Conservation (phyloP, 2,113 vertebrate genomes). For the Orientallactaga bullata region DNA sequence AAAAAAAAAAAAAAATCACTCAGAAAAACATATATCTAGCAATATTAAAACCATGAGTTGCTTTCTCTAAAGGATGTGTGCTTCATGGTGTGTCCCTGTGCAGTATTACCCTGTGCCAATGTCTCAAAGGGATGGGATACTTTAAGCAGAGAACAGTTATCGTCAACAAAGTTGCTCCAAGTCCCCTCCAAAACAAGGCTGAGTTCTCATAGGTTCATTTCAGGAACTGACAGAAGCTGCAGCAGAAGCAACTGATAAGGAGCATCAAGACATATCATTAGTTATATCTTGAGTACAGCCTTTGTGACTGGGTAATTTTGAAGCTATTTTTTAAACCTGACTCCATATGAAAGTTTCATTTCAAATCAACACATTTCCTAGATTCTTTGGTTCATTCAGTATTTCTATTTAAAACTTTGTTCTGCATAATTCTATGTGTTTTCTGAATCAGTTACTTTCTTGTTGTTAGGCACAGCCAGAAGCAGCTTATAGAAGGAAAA, state of each 20-base stretch:
- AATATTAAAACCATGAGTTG: background rate
- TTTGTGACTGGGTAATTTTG: background rate
- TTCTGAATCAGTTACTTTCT: too few species aligned
- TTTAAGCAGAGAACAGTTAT: background rate
- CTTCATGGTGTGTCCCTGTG: background rate
- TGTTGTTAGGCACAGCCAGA: too few species aligned
- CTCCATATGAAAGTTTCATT: background rate
- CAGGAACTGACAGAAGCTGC: background rate
- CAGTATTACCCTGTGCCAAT: background rate
- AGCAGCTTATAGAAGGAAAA: too few species aligned
- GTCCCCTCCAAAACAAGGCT: background rate
- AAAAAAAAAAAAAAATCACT: background rate
- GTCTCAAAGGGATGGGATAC: background rate
- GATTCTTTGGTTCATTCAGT: background rate
- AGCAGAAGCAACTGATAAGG: background rate
- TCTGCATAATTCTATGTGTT: background rate
- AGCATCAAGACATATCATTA: background rate
- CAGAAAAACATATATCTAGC: background rate
- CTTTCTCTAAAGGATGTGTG: background rate
- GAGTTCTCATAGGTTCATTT: background rate
- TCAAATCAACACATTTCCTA: slow-evolving; percentile 7
- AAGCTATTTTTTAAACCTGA: background rate
- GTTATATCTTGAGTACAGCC: background rate
- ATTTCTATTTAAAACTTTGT: background rate
- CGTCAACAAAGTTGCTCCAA: background rate